Evolutionary conservation across 2,888 invertebrate species (phyloP), one percentile per base, ranked within the genome.

Genomic region (Monochamus alternatus): DNA sequence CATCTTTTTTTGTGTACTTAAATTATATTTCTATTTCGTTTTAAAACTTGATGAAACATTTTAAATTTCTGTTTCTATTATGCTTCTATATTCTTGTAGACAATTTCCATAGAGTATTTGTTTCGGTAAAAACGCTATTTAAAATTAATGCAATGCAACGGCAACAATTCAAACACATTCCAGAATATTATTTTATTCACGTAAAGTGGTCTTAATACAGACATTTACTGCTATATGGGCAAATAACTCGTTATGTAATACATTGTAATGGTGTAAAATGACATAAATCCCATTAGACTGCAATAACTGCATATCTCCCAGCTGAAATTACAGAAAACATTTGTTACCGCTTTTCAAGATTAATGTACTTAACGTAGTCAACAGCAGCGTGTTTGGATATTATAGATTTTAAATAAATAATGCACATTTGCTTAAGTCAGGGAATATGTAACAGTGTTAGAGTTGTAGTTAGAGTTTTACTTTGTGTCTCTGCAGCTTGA

Each of bases 261-360:
- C 73, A 78, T 74, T 70, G 51, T 55, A 55, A 14, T 55, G 55
- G 14, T 14, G 72, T 73, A 78, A 75, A 78, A 76, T 70, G 51
- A 65, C 12, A 72, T 76, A 78, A 78, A 78, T 78, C 74, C 71
- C 74, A 71, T 78, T 74, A 65, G 58, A 77, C 74, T 77, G 74
- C 68, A 71, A 72, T 72, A 69, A 60, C 71, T 58, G 65, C 55
- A 22, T 74, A 72, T 32, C 51, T 73, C 75, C 60, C 43, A 52
- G 65, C 47, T 70, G 75, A 73, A 75, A 77, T 77, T 77, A 77
- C 66, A 74, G 67, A 66, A 76, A 69, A 64, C 64, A 59, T 69
- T 72, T 14, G 58, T 60, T 43, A 58, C 71, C 65, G 65, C 14
- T 66, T 71, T 59, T 70, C 30, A 43, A 51, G 32, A 32, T 51